Conservation (phyloP, 2,797 vertebrate genomes). For the Cryptoblepharus egeriae region DNA sequence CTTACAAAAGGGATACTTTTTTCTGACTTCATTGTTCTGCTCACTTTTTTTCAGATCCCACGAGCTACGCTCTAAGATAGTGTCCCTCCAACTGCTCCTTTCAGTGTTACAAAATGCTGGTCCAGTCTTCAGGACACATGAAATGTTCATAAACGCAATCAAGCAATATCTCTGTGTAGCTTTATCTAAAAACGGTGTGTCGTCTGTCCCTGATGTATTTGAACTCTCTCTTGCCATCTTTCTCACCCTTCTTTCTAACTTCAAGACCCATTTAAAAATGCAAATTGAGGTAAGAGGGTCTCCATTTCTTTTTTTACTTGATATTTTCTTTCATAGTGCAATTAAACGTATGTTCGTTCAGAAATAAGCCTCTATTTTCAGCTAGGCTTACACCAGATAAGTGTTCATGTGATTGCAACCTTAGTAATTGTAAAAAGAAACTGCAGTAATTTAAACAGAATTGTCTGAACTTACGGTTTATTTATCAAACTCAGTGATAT, state of each 20-base stretch:
- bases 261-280: conserved; percentile 98
- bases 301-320: not conserved
- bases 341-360: too few relatives aligned
- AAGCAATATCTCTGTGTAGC: conserved; percentile 98
- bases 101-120: conserved; percentile 95
- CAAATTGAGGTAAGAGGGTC: conserved; percentile 91
- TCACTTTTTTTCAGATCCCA: conserved; percentile 85
- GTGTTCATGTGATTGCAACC: too few relatives aligned
- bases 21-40: conserved; percentile 2
- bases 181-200: conserved; percentile 95
- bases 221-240: conserved; percentile 97
- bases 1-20: not conserved
- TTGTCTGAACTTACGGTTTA: not conserved
- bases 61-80: conserved; percentile 94
- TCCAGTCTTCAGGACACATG: conserved; percentile 92
- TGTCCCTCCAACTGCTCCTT: conserved; percentile 93
- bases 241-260: conserved; percentile 94
- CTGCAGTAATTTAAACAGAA: conserved; percentile 2
- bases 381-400: too few relatives aligned
- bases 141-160: conserved; percentile 98
- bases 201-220: conserved; percentile 96
- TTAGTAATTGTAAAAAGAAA: not conserved
- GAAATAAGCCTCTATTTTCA: too few relatives aligned
- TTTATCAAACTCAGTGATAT: too few relatives aligned
- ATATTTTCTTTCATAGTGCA: not conserved